Evolutionary conservation across 2,113 vertebrate species (phyloP), one percentile per base, ranked within the genome.

Genomic region (Macrotis lagotis): DNA sequence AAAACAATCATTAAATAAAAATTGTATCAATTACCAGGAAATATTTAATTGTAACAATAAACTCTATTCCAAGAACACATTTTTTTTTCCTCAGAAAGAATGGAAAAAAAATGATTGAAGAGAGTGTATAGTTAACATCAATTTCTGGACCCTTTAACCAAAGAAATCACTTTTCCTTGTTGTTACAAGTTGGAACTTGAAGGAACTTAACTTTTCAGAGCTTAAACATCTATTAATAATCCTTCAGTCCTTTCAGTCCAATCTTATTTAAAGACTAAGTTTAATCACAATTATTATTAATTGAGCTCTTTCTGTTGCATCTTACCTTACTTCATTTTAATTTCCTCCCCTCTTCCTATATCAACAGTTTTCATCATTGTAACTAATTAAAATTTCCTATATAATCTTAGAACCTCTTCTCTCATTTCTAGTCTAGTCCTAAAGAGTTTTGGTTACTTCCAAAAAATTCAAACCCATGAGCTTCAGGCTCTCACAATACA

Each of bases 51-150:
- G 31, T 9, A 93, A 48, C 24, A 25, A 0, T 49, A 4, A 49
- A 92, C 37, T 90, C 93, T 83, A 59, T 89, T 92, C 55, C 47
- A 25, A 92, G 50, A 91, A 94, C 88, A 22, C 12, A 94, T 91
- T 25, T 92, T 25, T 28, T 22, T 50, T 28, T 19, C 53, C 55
- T 31, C 26, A 26, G 25, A 25, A 37, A 66, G 11, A 66, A 37
- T 66, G 55, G 31, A 49, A 22, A 53, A 53, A n/a, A 12, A 44
- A 74, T 94, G 8, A 0, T 89, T 91, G 66, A 4, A 88, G 8
- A 10, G 55, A 49, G 3, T 1, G 48, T 50, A 89, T 9, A 48
- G 44, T 92, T 37, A 48, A 44, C 1, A 6, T 95, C 50, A 55
- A 93, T 31, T 26, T 92, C 28, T 9, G 2, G 66, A 92, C 16